phyloP scores from a whole-genome alignment of 2,797 vertebrate genomes.

The Choloepus didactylus region DNA sequence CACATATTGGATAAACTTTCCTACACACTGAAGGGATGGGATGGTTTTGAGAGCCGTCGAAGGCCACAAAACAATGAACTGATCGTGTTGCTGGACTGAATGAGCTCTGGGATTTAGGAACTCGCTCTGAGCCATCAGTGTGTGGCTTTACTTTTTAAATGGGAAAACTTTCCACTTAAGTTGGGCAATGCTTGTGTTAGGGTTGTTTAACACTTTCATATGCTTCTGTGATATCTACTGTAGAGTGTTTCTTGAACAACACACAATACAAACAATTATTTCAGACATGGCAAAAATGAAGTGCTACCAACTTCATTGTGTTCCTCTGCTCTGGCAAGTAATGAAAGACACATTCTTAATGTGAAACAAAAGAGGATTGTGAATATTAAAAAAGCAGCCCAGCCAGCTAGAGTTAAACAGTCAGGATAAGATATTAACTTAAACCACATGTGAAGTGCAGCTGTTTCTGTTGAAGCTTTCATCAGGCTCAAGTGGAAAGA shows the following conservation, averaged over 20 bases:
- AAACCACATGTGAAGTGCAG: constrained; percentile 90
- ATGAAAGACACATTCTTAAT: constrained; percentile 83
- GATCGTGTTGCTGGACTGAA: constrained; percentile 67
- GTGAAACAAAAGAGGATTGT: constrained; percentile 86
- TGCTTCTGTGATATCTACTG: constrained; percentile 67
- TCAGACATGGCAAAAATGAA: constrained; percentile 87
- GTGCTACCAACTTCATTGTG: constrained; percentile 85
- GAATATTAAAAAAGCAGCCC: constrained; percentile 85
- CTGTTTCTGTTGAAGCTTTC: constrained; percentile 91
- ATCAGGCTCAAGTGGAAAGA: constrained; percentile 90
- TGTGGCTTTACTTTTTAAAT: constrained; percentile 69
- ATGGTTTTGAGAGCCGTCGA: not conserved
- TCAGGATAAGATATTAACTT: constrained; percentile 88
- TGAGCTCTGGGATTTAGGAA: constrained; percentile 60
- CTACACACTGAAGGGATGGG: not conserved
- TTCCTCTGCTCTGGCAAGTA: constrained; percentile 79
- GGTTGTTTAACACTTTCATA: constrained; percentile 81
- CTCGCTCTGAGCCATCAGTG: constrained; percentile 63
- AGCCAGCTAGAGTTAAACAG: constrained; percentile 88
- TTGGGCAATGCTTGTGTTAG: constrained; percentile 18
- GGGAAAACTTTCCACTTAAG: constrained; percentile 57
- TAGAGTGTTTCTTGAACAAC: constrained; percentile 68
- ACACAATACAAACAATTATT: constrained; percentile 83
- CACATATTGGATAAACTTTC: constrained; percentile 34
- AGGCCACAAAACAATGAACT: constrained; percentile 71